Conservation (phyloP, 2,113 vertebrate genomes). For the Scortum barcoo region DNA sequence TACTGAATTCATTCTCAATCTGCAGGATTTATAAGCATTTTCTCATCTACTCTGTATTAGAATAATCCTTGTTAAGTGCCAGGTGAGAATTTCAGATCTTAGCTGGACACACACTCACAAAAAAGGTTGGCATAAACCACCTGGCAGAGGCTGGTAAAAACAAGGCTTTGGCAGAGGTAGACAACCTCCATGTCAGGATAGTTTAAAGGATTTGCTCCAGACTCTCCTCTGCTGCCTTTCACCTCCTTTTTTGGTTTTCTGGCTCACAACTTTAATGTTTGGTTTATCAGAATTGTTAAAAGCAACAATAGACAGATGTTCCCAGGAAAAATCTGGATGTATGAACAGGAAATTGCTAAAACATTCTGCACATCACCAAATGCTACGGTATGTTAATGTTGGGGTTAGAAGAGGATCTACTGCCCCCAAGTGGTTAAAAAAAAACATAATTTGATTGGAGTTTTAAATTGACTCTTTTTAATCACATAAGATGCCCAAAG, state of each 20-base stretch:
- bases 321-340: not conserved
- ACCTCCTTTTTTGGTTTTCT: too few species aligned
- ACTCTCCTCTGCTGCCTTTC: too few species aligned
- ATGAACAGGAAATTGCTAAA: not conserved
- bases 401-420: not conserved
- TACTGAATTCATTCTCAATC: not conserved
- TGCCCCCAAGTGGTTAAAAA: not conserved
- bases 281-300: too few species aligned
- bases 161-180: not conserved
- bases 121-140: not conserved
- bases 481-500: not conserved
- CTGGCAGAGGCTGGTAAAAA: not conserved
- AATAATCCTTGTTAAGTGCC: not conserved
- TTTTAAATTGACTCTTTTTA: too few species aligned
- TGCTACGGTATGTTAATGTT: not conserved
- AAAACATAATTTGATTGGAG: not conserved
- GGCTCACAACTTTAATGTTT: too few species aligned
- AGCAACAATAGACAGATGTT: too few species aligned
- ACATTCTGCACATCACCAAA: not conserved
- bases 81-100: too few species aligned
- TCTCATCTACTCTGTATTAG: not conserved
- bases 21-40: not conserved
- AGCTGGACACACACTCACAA: not conserved
- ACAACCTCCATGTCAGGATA: not conserved
- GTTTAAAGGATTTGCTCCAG: not conserved